Base-by-base conservation (phyloP, 2,113 vertebrate genomes). In the Trinectes maculatus region DNA sequence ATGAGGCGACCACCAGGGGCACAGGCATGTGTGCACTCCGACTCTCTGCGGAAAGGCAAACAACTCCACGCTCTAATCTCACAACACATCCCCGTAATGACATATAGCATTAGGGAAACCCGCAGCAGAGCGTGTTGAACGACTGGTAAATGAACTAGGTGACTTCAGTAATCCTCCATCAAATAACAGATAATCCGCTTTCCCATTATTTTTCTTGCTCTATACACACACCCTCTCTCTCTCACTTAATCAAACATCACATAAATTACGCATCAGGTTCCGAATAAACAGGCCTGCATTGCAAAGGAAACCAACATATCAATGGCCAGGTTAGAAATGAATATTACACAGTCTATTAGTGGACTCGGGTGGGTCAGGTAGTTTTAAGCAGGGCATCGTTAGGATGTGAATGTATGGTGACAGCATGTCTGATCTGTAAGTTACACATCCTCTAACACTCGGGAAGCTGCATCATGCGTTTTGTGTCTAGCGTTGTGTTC, bases 111-210 rank as follows among this genome's bases (percentile, higher is more conserved):
- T 64, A 62, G 19, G 36, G 52, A 52, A 55, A 54, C 28, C 7
- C 57, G 49, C 8, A 33, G 47, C 61, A 13, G 24, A 29, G 3
- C 28, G 2, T 39, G 42, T 19, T 21, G 48, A 49, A 56, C 54
- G 29, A 44, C 57, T 51, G 29, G 39, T 43, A 62, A 57, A 77
- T 77, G 21, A 67, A 64, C 43, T 13, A 8, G 40, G 24, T 36
- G 37, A 65, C 55, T 77, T 58, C 46, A 63, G 40, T 52, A 77
- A 64, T 73, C 57, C 67, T 60, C 42, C 37, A 40, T 72, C 47
- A 77, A 83, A 82, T 26, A 80, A 68, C 40, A 72, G 33, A 70
- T 80, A 70, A 84, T 84, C 75, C 51, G 34, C 24, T 37, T 28
- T n/a, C 36, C 69, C 34, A 77, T 68, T 69, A 54, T 52, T 64